These are phyloP conservation scores for Galaxea fascicularis DNA, from an alignment of 92 coral and sea anemone genomes.

Conservation along the genomic window DNA sequence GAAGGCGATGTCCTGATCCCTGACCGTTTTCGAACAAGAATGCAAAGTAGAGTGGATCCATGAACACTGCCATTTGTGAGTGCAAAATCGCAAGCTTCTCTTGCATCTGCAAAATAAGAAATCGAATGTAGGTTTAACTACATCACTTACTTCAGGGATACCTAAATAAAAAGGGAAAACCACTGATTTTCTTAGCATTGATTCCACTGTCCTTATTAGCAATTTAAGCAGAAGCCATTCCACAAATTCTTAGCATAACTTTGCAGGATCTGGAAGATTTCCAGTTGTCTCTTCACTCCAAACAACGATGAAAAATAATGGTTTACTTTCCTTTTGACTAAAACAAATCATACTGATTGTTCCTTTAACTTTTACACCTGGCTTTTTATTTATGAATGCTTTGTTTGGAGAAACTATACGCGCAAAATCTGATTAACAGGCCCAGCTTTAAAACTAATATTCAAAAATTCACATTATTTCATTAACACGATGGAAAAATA, in stretches of 20 bases:
- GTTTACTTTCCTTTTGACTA: not conserved
- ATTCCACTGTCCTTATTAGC: too few species aligned
- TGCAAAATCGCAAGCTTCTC: conserved; percentile 19
- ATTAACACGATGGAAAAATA: not conserved
- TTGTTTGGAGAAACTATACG: too few species aligned
- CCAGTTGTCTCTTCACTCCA: not conserved
- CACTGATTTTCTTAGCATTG: too few species aligned
- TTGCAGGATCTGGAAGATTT: not conserved
- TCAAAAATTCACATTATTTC: not conserved
- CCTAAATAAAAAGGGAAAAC: too few species aligned
- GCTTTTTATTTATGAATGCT: too few species aligned
- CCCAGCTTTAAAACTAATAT: not conserved
- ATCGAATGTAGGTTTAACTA: not conserved
- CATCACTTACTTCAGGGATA: not conserved
- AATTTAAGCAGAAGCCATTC: not conserved
- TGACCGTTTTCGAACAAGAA: conserved; percentile 3
- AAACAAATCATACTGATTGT: not conserved
- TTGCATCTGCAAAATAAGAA: conserved; percentile 3
- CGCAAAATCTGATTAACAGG: not conserved
- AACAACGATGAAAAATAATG: too few species aligned
- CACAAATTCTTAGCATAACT: conserved; percentile 19
- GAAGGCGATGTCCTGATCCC: conserved; percentile 1
- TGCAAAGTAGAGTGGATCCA: conserved; percentile 21
- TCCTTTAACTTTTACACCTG: too few species aligned
- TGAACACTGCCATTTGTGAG: conserved; percentile 37